Evolutionary conservation across 2,888 invertebrate species (phyloP).

Genomic region (Eristalis pertinax): DNA sequence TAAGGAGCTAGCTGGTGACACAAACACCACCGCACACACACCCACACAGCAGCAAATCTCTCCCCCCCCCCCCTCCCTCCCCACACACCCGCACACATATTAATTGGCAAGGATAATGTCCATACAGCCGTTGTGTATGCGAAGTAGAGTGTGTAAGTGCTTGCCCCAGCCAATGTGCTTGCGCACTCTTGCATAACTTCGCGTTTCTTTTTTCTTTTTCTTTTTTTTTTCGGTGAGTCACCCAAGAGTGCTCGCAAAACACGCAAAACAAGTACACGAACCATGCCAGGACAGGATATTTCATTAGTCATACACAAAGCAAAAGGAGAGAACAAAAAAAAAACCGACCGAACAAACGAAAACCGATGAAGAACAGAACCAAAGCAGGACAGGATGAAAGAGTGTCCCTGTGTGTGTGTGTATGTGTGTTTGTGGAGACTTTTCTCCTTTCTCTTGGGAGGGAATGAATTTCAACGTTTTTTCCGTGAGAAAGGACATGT

Average conservation of each 20-base stretch:
- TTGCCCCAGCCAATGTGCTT: constrained; percentile 64
- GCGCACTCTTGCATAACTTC: constrained; percentile 72
- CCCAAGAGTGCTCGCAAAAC: constrained; percentile 1
- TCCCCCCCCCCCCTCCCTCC: background rate
- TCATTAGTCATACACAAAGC: constrained; percentile 68
- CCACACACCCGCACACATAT: constrained; percentile 9
- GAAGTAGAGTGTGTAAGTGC: background rate
- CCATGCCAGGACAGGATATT: constrained; percentile 67
- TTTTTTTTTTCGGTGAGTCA: constrained; percentile 68
- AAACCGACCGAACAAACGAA: constrained; percentile 27
- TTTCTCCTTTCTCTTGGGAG: constrained; percentile 47
- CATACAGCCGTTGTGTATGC: constrained; percentile 41
- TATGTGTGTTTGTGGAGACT: background rate
- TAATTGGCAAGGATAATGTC: constrained; percentile 71
- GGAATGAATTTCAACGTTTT: constrained; percentile 45
- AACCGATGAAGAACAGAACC: constrained; percentile 9
- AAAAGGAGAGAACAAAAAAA: constrained; percentile 31
- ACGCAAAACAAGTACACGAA: constrained; percentile 5
- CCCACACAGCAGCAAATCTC: background rate
- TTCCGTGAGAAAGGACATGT: constrained; percentile 16
- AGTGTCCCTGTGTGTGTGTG: background rate
- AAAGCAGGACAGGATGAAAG: background rate
- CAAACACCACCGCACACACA: background rate
- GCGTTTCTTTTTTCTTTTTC: too few relatives aligned
- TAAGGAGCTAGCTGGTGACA: background rate